phyloP scores from a whole-genome alignment of 2,113 vertebrate species.

The Myanophis thanlyinensis region DNA sequence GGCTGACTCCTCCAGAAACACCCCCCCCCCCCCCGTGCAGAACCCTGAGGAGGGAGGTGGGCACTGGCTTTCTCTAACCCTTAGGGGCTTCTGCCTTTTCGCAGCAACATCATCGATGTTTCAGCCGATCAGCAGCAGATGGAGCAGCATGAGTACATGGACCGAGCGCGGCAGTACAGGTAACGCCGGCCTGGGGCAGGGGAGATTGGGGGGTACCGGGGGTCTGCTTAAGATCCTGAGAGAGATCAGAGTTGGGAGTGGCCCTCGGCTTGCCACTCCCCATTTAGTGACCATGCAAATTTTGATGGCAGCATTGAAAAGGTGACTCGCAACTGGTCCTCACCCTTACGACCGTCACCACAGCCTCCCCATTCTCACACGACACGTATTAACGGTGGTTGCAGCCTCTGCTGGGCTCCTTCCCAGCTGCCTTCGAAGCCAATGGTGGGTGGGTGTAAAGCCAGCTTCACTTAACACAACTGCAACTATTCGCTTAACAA shows the following conservation, averaged over 20 bases:
- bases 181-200: conserved; percentile 38
- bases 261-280: background rate
- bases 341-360: background rate
- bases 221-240: background rate
- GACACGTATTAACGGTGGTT: too few relatives aligned
- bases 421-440: too few relatives aligned
- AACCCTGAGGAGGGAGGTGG: background rate
- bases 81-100: background rate
- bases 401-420: too few relatives aligned
- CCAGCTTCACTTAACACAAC: too few relatives aligned
- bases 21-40: too few relatives aligned
- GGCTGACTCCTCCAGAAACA: background rate
- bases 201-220: background rate
- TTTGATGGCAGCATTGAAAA: background rate
- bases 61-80: background rate
- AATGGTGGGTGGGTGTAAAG: too few relatives aligned
- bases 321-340: background rate
- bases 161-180: conserved; percentile 95
- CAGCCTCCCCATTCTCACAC: background rate
- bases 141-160: conserved; percentile 99
- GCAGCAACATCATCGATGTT: conserved; percentile 95
- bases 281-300: background rate
- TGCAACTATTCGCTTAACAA: too few relatives aligned
- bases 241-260: background rate
- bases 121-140: conserved; percentile 94